A percentile compares a stretch with the other conserved stretches of the same genome.
Conservation (phyloP, 2,113 vertebrate species). For the Tragelaphus buxtoni region DNA sequence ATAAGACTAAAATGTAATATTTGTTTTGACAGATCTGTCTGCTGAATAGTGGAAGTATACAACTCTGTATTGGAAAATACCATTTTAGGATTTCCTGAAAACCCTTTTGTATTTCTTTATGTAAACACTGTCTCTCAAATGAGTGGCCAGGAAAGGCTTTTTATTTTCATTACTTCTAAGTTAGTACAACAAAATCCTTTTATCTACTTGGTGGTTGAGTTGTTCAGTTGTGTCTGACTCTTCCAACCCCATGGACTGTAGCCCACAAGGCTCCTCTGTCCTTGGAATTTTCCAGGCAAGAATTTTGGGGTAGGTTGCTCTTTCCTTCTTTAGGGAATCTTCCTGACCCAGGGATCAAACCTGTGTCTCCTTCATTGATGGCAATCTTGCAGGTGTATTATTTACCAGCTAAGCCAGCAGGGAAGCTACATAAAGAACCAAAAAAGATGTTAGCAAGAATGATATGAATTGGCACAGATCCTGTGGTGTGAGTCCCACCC, state of each 20-base stretch:
- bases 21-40: background rate
- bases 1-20: background rate
- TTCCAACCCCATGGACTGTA: background rate
- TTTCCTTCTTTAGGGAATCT: background rate
- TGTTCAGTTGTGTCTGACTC: background rate
- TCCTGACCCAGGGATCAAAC: background rate
- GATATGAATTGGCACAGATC: background rate
- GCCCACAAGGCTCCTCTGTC: background rate
- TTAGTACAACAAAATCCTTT: background rate
- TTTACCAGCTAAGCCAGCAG: background rate
- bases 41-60: background rate
- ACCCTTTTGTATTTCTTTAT: background rate
- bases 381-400: background rate
- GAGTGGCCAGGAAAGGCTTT: background rate
- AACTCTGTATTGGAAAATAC: background rate
- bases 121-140: background rate
- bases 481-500: background rate
- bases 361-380: background rate
- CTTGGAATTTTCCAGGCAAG: background rate
- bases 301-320: background rate
- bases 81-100: background rate
- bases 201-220: background rate
- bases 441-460: background rate
- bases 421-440: background rate
- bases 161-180: background rate